These are phyloP conservation scores for Sterrhoptilus dennistouni DNA, from an alignment of 2,113 vertebrate genomes.

Conservation along the genomic window DNA sequence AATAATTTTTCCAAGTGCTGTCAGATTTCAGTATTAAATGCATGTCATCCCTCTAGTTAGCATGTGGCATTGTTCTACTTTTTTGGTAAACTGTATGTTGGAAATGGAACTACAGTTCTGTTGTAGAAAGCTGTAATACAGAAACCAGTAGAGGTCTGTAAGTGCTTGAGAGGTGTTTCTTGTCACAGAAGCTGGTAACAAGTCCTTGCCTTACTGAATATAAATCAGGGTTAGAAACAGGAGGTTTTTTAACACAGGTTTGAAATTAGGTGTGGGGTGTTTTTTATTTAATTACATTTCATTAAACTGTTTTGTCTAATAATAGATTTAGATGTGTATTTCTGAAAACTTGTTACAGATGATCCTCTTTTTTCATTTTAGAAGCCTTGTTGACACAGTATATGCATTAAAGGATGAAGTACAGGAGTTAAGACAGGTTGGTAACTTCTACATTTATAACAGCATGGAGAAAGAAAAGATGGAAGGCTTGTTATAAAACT, in stretches of 20 bases:
- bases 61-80: rapidly evolving
- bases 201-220: background rate
- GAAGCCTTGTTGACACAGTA: constrained; percentile 94
- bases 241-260: background rate
- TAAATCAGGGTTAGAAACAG: background rate
- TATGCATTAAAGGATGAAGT: constrained; percentile 93
- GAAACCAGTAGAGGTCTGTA: rapidly evolving
- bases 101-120: background rate
- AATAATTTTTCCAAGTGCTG: background rate
- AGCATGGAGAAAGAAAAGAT: background rate
- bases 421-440: constrained; percentile 92
- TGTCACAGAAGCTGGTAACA: background rate
- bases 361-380: constrained; percentile 45
- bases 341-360: constrained; percentile 19
- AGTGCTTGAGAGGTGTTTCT: background rate
- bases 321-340: background rate
- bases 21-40: background rate
- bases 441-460: constrained; percentile 15
- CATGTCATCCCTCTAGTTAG: background rate
- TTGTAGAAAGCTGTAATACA: background rate
- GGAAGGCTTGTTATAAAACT: background rate
- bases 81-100: background rate
- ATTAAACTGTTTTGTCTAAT: background rate
- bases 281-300: background rate
- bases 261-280: background rate